A percentile compares a stretch with the other conserved stretches of the same genome.
phyloP scores from a whole-genome alignment of 2,113 vertebrate genomes.

The Penelope pileata region DNA sequence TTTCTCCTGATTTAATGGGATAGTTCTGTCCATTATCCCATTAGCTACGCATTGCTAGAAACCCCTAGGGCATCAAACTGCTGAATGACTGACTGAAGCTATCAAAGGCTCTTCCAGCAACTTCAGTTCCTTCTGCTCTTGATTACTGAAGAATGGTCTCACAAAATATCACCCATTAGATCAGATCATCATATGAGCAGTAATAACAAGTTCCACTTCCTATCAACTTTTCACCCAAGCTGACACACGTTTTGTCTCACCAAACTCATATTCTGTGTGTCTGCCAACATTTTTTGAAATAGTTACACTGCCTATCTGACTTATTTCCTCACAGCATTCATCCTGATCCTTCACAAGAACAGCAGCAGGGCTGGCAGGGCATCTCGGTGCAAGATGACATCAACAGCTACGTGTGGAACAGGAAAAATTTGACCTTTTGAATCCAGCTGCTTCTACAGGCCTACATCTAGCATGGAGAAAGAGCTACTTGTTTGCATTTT shows the following conservation, averaged over 20 bases:
- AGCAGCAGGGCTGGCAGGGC: not conserved
- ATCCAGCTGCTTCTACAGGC: not conserved
- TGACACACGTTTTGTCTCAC: not conserved
- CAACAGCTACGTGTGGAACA: not conserved
- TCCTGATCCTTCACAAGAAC: not conserved
- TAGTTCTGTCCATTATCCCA: conserved; percentile 9
- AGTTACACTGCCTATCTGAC: not conserved
- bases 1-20: conserved; percentile 36
- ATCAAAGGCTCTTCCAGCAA: not conserved
- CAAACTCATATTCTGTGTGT: not conserved
- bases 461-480: not conserved
- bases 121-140: not conserved
- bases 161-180: not conserved
- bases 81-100: conserved; percentile 15
- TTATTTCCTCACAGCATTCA: not conserved
- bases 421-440: not conserved
- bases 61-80: not conserved
- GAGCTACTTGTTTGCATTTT: not conserved
- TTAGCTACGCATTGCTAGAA: conserved; percentile 5
- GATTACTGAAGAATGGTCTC: not conserved
- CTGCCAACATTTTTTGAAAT: not conserved
- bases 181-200: not conserved
- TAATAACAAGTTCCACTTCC: not conserved
- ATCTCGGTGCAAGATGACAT: not conserved
- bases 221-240: not conserved